Base-by-base conservation (phyloP, 2,888 invertebrate genomes). In the Caenorhabditis sp. region DNA sequence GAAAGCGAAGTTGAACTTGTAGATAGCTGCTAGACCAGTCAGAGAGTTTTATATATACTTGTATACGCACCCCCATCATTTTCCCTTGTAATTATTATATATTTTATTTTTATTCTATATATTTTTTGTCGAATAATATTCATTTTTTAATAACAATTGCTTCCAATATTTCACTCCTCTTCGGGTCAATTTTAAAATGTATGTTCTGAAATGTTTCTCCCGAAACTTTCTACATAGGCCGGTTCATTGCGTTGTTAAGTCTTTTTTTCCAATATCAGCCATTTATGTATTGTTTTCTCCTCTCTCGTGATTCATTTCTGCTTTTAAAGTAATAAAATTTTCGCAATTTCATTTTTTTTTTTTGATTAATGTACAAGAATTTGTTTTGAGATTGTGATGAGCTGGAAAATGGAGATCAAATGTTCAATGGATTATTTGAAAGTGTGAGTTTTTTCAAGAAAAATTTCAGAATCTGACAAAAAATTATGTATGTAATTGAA, bases 1-100 rank as follows among this genome's bases (percentile, higher is more conserved):
- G 56, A 27, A 58, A 21, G 57, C 49, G 72, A 72, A 63, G 72
- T 72, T 20, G 72, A 72, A 59, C 67, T 72, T 23, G 72, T 72
- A 25, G 72, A 72, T 31, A 72, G 72, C 58, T 72, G 72, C 21
- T 72, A 60, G 57, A 56, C 21, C 8, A 4, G 5, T 10, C 17
- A 43, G 5, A 31, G 5, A 31, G 31, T 4, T 31, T 31, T 10
- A 31, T 10, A n/a, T n/a, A n/a, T 31, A 31, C 10, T 31, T 31
- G 4, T 31, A 31, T 31, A 31, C 31, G 31, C 31, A 31, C 10
- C 31, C n/a, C 43, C 43, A 17, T 43, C 43, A 36, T 36, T 36
- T 36, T 36, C 36, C 5, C 10, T 8, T 43, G 43, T 43, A 43
- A 14, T 43, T 43, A 43, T n/a, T n/a, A 17, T 43, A 43, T 43